Evolutionary conservation across 2,888 invertebrate species (phyloP), one percentile per base, ranked within the genome.

Genomic region (Eurois occulta): DNA sequence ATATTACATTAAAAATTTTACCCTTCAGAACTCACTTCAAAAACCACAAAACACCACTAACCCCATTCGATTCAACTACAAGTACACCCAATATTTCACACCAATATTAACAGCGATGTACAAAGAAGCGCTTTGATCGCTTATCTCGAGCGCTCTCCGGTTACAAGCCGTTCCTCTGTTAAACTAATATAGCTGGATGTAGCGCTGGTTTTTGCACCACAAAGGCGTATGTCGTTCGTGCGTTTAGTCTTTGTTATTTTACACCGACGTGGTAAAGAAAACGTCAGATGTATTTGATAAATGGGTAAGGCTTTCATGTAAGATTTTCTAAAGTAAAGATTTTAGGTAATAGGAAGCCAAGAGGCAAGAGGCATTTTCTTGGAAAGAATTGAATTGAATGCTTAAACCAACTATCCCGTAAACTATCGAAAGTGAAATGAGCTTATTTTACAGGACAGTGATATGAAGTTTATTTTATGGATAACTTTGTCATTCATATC

Each of bases 71-170:
- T 48, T 58, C 18, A 72, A 82, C 52, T 77, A 38, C 21, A 62
- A 62, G 62, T 35, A 60, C 66, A 68, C 21, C 74, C 74, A 85
- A 78, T 87, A 85, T 87, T 78, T 78, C 70, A 71, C 74, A 76
- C 72, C 75, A 75, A 87, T 86, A 78, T 82, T 78, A 87, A 64
- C 70, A 85, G 72, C 62, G 38, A 43, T 72, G 70, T 82, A 78
- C 85, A 85, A 85, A 80, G 86, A 72, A 86, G 88, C 88, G 86
- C 78, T 85, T 87, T 66, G 75, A 75, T 74, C 88, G 87, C 86
- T 87, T 85, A 87, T 87, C 85, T 78, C 69, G 58, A 86, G 77
- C 83, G 69, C 68, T 87, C 75, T 87, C 64, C 58, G 64, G 81
- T 87, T 85, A 85, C 86, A 85, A 72, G 73, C 82, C 74, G 76